Evolutionary conservation across 2,888 invertebrate genomes (phyloP), one percentile per base, ranked within the genome.

Genomic region (Chrysolina haemoptera): DNA sequence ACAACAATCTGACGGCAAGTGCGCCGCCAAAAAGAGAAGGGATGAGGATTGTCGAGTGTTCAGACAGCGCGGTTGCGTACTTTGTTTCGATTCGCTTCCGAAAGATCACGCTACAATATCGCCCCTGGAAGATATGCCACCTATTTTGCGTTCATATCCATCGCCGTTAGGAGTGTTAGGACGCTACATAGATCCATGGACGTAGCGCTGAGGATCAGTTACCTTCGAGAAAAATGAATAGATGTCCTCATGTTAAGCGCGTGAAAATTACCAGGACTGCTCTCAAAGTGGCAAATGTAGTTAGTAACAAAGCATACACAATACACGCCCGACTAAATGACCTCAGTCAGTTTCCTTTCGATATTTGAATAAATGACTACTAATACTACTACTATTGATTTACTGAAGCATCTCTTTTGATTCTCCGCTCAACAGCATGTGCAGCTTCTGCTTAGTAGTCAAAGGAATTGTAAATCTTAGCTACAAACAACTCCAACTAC

Each of bases 61-160:
- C 66, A 67, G 67, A 67, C 67, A 55, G 67, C 67, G 67, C 67
- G 67, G 67, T 67, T 67, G 67, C 67, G 67, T 67, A 67, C 53
- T 53, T 53, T 53, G 67, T 67, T 67, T 67, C 53, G 16, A 67
- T 35, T 67, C 67, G n/a, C 27, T 18, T n/a, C 59, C 59, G n/a
- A 35, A 59, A 59, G 59, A 59, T 59, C 35, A 59, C 59, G 35
- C 59, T 59, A 59, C 50, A 40, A 55, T 53, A 53, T 67, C 16
- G 67, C 67, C 67, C 67, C 67, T 67, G 67, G 53, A 67, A 67
- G 67, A 11, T 67, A 67, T 67, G 67, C 67, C 53, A 53, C 67
- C 67, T 18, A 67, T 18, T 40, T 11, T 11, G 40, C 67, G 40
- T 50, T 53, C 53, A 20, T 40, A 55, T 35, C 16, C 20, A n/a